phyloP scores from a whole-genome alignment of 2,888 invertebrate species.

The Torymus auratus region DNA sequence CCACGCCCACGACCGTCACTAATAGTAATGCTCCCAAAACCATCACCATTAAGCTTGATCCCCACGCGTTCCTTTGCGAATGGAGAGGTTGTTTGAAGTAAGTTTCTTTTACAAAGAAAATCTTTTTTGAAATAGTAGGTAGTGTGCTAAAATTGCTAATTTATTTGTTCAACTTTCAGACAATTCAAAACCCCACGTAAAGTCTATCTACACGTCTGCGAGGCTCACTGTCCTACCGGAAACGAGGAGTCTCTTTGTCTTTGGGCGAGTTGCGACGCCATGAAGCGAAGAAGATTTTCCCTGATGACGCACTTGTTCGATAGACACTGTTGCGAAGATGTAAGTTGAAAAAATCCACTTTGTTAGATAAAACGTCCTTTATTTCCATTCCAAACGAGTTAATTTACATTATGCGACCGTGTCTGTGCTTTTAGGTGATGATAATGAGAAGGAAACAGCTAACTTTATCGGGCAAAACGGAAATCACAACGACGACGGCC shows the following conservation, averaged over 20 bases:
- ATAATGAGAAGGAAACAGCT: constrained; percentile 72
- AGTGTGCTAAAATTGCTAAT: too few species aligned
- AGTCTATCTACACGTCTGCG: constrained; percentile 92
- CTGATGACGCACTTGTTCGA: constrained; percentile 97
- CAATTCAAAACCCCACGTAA: constrained; percentile 86
- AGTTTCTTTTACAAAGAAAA: constrained; percentile 30
- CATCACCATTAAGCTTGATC: constrained; percentile 75
- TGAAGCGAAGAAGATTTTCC: constrained; percentile 94
- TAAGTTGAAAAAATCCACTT: constrained; percentile 71
- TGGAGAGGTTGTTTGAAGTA: constrained; percentile 91
- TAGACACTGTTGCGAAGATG: constrained; percentile 92
- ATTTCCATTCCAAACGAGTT: too few species aligned
- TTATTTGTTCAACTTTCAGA: constrained; percentile 74
- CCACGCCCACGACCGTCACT: neutral
- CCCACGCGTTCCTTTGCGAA: constrained; percentile 84
- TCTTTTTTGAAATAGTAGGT: constrained; percentile 11
- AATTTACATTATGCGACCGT: too few species aligned
- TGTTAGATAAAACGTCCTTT: neutral
- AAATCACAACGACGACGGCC: constrained; percentile 76
- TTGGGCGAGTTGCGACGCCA: constrained; percentile 94
- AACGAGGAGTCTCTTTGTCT: constrained; percentile 89
- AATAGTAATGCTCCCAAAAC: constrained; percentile 68
- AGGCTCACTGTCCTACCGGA: constrained; percentile 86
- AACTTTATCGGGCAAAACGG: constrained; percentile 73
- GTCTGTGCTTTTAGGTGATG: constrained; percentile 67